phyloP scores from a whole-genome alignment of 2,888 invertebrate genomes.

The Patella pellucida region DNA sequence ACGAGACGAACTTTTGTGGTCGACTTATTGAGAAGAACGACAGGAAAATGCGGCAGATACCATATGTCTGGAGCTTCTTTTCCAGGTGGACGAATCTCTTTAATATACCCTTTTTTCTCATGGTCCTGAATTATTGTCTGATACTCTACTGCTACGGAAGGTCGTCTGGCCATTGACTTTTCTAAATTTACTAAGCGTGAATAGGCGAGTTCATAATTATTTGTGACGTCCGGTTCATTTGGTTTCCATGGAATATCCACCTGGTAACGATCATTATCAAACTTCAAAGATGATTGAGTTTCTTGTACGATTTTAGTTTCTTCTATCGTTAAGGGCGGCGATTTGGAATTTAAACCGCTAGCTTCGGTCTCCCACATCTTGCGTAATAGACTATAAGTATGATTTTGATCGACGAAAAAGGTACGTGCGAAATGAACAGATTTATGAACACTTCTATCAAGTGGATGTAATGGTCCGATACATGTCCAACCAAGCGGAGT shows the following conservation, averaged over 20 bases:
- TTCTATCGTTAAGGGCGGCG: not conserved
- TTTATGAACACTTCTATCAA: not conserved
- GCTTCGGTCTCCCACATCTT: not conserved
- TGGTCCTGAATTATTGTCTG: not conserved
- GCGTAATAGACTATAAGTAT: not conserved
- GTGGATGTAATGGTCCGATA: slow-evolving; percentile 16
- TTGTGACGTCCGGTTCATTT: not conserved
- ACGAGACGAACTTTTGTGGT: too few relatives aligned
- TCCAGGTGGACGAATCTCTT: not conserved
- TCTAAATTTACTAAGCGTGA: not conserved
- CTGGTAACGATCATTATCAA: not conserved
- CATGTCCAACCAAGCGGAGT: slow-evolving; percentile 39
- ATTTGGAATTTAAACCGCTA: not conserved
- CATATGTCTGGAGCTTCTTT: too few relatives aligned
- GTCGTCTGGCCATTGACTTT: not conserved
- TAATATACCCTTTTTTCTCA: not conserved
- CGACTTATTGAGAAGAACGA: too few relatives aligned
- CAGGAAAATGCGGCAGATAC: too few relatives aligned
- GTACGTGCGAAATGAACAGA: slow-evolving; percentile 6
- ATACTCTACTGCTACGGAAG: not conserved
- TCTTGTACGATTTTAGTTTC: not conserved
- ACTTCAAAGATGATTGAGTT: not conserved
- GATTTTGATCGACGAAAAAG: slow-evolving; percentile 11
- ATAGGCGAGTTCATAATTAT: not conserved
- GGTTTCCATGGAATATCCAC: not conserved